Evolutionary conservation across 2,113 vertebrate species (phyloP).

Genomic region (Numenius arquata): DNA sequence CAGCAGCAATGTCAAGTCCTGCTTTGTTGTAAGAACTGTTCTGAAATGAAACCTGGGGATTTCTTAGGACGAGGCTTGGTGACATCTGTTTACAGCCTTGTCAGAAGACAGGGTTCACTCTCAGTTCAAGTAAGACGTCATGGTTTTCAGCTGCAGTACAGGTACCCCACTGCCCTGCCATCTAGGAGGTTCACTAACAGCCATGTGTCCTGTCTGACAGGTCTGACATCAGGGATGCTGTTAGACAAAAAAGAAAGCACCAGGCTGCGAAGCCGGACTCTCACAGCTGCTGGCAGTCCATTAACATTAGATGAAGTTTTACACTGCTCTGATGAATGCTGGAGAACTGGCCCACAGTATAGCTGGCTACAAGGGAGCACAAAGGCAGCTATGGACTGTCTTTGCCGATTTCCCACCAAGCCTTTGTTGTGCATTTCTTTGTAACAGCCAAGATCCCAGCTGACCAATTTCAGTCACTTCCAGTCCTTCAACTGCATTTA

Average conservation of each 20-base stretch:
- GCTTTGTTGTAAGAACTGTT: not conserved
- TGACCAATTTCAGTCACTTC: not conserved
- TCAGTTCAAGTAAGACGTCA: not conserved
- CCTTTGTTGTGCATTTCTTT: not conserved
- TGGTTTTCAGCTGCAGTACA: not conserved
- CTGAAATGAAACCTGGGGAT: not conserved
- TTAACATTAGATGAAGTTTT: not conserved
- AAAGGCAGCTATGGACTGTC: not conserved
- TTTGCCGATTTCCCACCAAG: not conserved
- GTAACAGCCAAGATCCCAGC: not conserved
- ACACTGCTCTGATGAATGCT: not conserved
- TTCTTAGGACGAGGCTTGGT: not conserved
- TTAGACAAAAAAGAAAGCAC: not conserved
- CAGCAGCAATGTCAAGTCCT: not conserved
- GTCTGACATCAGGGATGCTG: not conserved
- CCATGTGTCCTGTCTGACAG: rapidly evolving
- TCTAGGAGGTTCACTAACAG: not conserved
- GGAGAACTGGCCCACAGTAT: not conserved
- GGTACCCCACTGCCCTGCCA: not conserved
- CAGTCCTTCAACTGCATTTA: not conserved
- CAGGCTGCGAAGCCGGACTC: not conserved
- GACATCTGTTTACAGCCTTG: not conserved
- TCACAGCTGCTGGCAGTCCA: not conserved
- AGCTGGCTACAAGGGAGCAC: not conserved
- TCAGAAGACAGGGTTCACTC: not conserved